phyloP scores from a whole-genome alignment of 2,797 vertebrate genomes.

The Ctenopoma multispine region DNA sequence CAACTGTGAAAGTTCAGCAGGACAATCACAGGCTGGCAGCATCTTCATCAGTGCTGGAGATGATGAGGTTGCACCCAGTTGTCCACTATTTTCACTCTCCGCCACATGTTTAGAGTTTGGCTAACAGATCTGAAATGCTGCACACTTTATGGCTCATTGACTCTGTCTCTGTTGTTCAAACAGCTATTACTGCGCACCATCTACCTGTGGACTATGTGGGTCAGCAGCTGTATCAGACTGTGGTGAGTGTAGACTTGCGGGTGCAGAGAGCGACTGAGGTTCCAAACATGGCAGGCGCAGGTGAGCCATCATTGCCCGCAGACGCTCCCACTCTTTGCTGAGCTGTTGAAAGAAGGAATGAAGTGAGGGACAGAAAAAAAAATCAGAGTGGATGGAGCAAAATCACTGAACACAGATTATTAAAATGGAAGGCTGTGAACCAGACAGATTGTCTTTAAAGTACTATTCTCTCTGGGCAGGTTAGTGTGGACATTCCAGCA shows the following conservation, averaged over 20 bases:
- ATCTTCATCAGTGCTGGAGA: conserved; percentile 76
- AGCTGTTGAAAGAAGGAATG: conserved; percentile 89
- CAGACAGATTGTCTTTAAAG: conserved; percentile 3
- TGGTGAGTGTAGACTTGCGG: conserved; percentile 78
- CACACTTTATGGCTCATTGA: conserved; percentile 85
- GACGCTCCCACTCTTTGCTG: conserved; percentile 95
- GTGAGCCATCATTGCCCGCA: conserved; percentile 99
- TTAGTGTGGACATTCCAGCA: background rate
- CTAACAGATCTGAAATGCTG: conserved; percentile 73
- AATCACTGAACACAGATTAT: background rate
- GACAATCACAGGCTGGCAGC: background rate
- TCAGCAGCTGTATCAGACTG: conserved; percentile 31
- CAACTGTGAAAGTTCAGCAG: conserved; percentile 15
- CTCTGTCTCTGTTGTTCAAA: conserved; percentile 53
- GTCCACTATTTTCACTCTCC: conserved; percentile 68
- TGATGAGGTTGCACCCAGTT: conserved; percentile 53
- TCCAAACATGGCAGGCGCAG: conserved; percentile 95
- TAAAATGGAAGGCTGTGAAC: conserved; percentile 39
- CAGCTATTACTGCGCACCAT: conserved; percentile 1
- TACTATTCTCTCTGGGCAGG: background rate
- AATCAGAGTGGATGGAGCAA: conserved; percentile 68
- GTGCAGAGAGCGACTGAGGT: conserved; percentile 91
- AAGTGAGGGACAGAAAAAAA: conserved; percentile 2
- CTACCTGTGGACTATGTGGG: conserved; percentile 64
- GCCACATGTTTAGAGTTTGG: conserved; percentile 71